Percentiles rank a stretch among this genome's conserved stretches.
phyloP scores from a whole-genome alignment of 2,888 invertebrate genomes.

The Portevinia maculata region DNA sequence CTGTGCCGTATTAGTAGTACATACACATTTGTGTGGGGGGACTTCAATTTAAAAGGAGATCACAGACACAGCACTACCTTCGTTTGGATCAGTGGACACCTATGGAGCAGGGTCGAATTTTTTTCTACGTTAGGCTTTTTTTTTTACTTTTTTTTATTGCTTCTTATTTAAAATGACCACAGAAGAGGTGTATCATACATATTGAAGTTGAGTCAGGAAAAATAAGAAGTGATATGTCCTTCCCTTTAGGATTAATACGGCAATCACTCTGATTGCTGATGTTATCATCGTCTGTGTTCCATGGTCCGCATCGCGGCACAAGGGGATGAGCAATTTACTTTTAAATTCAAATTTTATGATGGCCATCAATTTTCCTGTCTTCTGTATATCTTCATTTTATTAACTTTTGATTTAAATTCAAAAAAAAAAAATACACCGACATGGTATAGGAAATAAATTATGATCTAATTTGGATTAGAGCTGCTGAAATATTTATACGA shows the following conservation, averaged over 20 bases:
- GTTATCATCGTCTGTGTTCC: constrained; percentile 61
- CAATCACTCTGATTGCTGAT: constrained; percentile 73
- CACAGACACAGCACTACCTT: not conserved
- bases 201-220: constrained; percentile 18
- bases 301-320: constrained; percentile 14
- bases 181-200: constrained; percentile 43
- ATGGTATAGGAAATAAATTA: constrained; percentile 52
- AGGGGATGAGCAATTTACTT: constrained; percentile 68
- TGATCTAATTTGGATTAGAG: constrained; percentile 32
- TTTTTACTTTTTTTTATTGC: constrained; percentile 55
- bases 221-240: constrained; percentile 20
- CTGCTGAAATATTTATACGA: constrained; percentile 28
- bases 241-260: constrained; percentile 65
- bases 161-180: constrained; percentile 55
- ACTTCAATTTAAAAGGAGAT: constrained; percentile 36
- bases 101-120: constrained; percentile 22
- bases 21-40: constrained; percentile 50
- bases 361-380: constrained; percentile 64
- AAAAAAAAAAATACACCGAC: constrained; percentile 34
- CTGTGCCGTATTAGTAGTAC: constrained; percentile 66
- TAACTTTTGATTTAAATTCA: constrained; percentile 65
- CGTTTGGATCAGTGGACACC: constrained; percentile 42
- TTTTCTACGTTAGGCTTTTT: constrained; percentile 10
- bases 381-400: constrained; percentile 26
- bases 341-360: constrained; percentile 73